phyloP scores from a whole-genome alignment of 1,140 invertebrate genomes.

The Drosophila nigromelanica region DNA sequence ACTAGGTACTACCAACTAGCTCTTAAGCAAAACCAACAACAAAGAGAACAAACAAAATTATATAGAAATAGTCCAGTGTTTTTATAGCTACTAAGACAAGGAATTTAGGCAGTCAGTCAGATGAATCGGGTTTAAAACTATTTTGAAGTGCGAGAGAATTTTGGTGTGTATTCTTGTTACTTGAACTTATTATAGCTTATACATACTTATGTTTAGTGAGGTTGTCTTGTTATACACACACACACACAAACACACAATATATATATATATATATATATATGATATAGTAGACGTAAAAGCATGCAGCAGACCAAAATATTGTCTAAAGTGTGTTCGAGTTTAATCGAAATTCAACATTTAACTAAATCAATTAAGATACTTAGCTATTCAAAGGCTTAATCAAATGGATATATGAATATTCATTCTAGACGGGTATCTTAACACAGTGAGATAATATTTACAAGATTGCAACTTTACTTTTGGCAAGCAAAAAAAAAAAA shows the following conservation, averaged over 20 bases:
- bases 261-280: conserved; percentile 21
- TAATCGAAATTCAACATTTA: conserved; percentile 26
- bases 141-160: conserved; percentile 67
- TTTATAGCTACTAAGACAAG: conserved; percentile 69
- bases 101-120: conserved; percentile 62
- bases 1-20: conserved; percentile 60
- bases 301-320: conserved; percentile 65
- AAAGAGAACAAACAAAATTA: conserved; percentile 18
- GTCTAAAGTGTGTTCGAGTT: conserved; percentile 64
- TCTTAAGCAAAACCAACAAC: conserved; percentile 43
- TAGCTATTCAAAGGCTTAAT: conserved; percentile 54
- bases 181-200: conserved; percentile 50
- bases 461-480: conserved; percentile 23
- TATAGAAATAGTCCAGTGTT: conserved; percentile 59
- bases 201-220: conserved; percentile 78
- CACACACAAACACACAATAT: conserved; percentile 37
- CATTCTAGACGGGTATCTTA: conserved; percentile 67
- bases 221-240: conserved; percentile 76
- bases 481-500: conserved; percentile 15
- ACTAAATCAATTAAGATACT: conserved; percentile 24
- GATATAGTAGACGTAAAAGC: conserved; percentile 39
- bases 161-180: conserved; percentile 77
- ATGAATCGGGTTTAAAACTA: conserved; percentile 72
- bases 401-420: conserved; percentile 13
- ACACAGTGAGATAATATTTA: conserved; percentile 46